Base-by-base conservation (phyloP, 2,113 vertebrate genomes). In the Ochotona princeps region DNA sequence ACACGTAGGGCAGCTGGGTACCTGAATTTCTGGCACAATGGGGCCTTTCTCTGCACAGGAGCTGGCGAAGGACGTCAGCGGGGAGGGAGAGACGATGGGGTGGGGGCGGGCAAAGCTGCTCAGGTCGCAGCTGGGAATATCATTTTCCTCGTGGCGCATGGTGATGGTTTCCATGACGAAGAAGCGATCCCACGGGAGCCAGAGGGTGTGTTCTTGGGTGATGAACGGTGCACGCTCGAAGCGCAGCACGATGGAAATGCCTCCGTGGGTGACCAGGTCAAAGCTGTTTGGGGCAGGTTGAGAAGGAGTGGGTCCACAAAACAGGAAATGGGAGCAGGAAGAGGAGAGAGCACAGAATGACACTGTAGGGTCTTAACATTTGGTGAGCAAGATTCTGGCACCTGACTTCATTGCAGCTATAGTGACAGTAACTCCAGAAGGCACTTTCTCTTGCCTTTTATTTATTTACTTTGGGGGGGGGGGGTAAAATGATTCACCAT, bases 91-190 rank as follows among this genome's bases (percentile, higher is more conserved):
- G 73, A 99, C 98, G 7, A 99, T 89, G 0, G 99, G 99, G 93
- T 98, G 98, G 79, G 99, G 99, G n/a, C 99, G 97, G 92, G 98
- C 98, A 0, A 99, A 99, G 98, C 98, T 99, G 98, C 99, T 99
- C 94, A 99, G 98, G 97, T 99, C 99, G 69, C 99, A 99, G 98
- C 99, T 99, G 7, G 99, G 99, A 89, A 99, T 99, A 96, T 99
- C 99, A 0, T 99, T 99, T 97, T 99, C 99, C 96, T 99, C 99
- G 0, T 99, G 99, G n/a, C 99, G 98, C 99, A 99, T 99, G 91
- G 99, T 94, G 30, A 99, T 98, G 96, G 99, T 99, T 93, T 99
- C 99, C 99, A 99, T 99, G 97, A 99, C 99, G 1, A 99, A 99
- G 97, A 99, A 99, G 75, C 99, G 99, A 89, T 99, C 99, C 99